Conservation (phyloP, 1,140 invertebrate genomes). For the Trichonephila clavipes region DNA sequence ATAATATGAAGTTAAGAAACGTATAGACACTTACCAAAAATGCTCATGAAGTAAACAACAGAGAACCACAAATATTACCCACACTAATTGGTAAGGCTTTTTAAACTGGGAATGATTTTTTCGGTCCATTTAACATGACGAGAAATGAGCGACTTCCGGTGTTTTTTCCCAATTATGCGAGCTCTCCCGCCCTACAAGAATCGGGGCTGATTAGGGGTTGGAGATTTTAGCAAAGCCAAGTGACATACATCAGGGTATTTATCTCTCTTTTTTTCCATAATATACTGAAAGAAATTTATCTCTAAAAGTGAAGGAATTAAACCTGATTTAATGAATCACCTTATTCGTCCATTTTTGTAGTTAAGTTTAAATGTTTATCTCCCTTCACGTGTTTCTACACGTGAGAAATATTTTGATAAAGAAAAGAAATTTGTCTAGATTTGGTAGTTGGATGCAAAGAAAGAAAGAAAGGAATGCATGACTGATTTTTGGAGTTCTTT, state of each 20-base stretch:
- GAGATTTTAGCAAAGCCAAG: not conserved
- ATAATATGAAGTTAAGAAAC: not conserved
- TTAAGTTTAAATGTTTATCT: not conserved
- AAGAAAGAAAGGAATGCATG: not conserved
- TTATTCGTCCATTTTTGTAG: not conserved
- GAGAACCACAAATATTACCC: not conserved
- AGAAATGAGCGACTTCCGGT: not conserved
- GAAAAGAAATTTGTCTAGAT: not conserved
- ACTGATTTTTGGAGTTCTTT: too few species aligned
- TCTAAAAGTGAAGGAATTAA: not conserved
- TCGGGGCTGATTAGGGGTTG: not conserved
- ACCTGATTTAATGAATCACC: not conserved
- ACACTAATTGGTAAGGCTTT: not conserved
- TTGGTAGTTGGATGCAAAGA: not conserved
- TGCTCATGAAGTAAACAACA: not conserved
- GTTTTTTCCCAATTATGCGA: not conserved
- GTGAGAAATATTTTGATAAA: not conserved
- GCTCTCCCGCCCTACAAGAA: not conserved
- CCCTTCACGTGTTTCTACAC: not conserved
- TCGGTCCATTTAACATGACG: slow-evolving; percentile 17
- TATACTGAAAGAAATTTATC: not conserved
- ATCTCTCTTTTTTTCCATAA: not conserved
- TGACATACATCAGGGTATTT: slow-evolving; percentile 22
- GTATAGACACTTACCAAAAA: not conserved
- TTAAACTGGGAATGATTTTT: not conserved